Evolutionary conservation across 1,140 invertebrate genomes (phyloP), one percentile per base, ranked within the genome.

Genomic region (Belonocnema kinseyi): DNA sequence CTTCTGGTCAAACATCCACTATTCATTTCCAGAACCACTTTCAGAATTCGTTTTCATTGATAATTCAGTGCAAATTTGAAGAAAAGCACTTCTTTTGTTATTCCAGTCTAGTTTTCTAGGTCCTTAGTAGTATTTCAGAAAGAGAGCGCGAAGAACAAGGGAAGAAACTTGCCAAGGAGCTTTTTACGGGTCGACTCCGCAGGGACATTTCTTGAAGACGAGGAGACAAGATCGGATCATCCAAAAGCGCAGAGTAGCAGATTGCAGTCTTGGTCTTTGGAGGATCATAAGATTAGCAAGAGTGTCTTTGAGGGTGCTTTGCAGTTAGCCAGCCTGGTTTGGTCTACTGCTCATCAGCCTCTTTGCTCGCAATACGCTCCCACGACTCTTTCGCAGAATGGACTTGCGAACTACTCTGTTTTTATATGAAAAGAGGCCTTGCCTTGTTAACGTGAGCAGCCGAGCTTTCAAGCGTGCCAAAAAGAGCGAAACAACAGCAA

Each of bases 241-340:
- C 83, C 84, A 84, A 84, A 85, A 85, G 84, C 83, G 83, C 80
- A 77, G 86, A 85, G 87, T 86, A 85, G 88, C 87, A 87, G 88
- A 89, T 90, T 90, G 88, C 87, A 86, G 85, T 77, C 83, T 71
- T 83, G 83, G 85, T 79, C 86, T 89, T 86, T 90, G 86, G 88
- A 91, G 88, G 89, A 91, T 90, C 90, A 90, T 91, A 88, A 91
- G 90, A 91, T 91, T 91, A 91, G 88, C 86, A 84, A 80, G 86
- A 90, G 88, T 89, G 87, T 89, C 88, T 90, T 90, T 88, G 89
- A 90, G 86, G 87, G 83, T 83, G 82, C 85, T 85, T 86, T 83
- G 82, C 83, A 77, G 76, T 17, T 54, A 17, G 53, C 40, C 40
- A 46, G 11, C 40, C 40, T 46, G 40, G 40, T 46, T 46, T 11